phyloP scores from a whole-genome alignment of 2,797 vertebrate genomes.

The Halcyon chelicuti region DNA sequence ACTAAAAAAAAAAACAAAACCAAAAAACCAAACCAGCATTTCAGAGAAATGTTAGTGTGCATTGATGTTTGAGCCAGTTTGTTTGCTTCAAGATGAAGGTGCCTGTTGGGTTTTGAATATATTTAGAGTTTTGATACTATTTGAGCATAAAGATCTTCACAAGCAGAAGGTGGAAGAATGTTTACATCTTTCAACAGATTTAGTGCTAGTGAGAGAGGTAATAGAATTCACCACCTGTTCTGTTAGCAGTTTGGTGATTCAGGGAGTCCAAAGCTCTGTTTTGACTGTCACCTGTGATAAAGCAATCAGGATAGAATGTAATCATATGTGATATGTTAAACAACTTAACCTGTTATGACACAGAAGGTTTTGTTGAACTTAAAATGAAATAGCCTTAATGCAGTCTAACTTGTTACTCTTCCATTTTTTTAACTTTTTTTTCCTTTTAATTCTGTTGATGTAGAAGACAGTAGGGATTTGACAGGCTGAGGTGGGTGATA shows the following conservation, averaged over 20 bases:
- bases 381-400: neutral
- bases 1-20: neutral
- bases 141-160: neutral
- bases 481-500: neutral
- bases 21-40: neutral
- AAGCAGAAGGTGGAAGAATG: neutral
- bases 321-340: neutral
- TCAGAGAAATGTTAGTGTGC: neutral
- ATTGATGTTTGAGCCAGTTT: neutral
- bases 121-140: neutral
- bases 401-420: neutral
- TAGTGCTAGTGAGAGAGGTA: neutral
- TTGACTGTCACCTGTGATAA: neutral
- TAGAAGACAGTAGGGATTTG: neutral
- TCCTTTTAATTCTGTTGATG: neutral
- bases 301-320: neutral
- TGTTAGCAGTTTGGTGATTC: neutral
- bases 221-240: neutral
- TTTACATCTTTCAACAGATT: neutral
- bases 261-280: neutral
- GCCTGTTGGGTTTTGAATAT: neutral
- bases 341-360: neutral
- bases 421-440: neutral
- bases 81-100: neutral
- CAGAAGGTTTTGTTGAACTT: neutral